Conservation (phyloP, 2,113 vertebrate genomes). For the Microcebus murinus region DNA sequence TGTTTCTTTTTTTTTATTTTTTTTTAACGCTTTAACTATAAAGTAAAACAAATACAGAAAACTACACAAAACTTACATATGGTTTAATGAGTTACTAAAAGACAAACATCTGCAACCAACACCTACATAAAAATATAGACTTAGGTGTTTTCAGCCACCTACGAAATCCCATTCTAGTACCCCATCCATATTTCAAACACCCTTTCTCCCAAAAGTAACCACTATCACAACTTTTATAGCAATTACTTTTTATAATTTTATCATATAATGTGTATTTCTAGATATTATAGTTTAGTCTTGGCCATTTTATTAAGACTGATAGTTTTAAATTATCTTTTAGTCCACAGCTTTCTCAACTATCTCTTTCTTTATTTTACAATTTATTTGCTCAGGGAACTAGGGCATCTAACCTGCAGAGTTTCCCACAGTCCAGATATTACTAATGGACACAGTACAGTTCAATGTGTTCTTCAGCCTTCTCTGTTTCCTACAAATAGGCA, state of each 20-base stretch:
- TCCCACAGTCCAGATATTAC: neutral
- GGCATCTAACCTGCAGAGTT: neutral
- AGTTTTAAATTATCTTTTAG: neutral
- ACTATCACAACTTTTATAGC: neutral
- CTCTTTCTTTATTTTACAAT: neutral
- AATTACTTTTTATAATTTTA: neutral
- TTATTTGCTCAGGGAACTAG: neutral
- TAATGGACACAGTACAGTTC: neutral
- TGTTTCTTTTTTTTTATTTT: neutral
- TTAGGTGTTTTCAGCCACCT: neutral
- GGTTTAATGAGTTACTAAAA: neutral
- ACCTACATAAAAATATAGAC: neutral
- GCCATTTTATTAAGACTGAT: neutral
- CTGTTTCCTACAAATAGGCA: neutral
- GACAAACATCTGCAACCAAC: neutral
- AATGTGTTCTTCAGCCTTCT: neutral
- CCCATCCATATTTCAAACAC: neutral
- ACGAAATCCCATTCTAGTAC: neutral
- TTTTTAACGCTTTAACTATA: slow-evolving; percentile 31
- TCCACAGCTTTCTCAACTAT: neutral
- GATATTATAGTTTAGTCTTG: neutral
- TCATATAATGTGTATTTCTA: neutral
- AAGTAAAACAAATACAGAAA: slow-evolving; percentile 29
- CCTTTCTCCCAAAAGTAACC: neutral
- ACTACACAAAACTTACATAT: neutral